Base-by-base conservation (phyloP, 2,797 vertebrate species). In the Lophius americanus region DNA sequence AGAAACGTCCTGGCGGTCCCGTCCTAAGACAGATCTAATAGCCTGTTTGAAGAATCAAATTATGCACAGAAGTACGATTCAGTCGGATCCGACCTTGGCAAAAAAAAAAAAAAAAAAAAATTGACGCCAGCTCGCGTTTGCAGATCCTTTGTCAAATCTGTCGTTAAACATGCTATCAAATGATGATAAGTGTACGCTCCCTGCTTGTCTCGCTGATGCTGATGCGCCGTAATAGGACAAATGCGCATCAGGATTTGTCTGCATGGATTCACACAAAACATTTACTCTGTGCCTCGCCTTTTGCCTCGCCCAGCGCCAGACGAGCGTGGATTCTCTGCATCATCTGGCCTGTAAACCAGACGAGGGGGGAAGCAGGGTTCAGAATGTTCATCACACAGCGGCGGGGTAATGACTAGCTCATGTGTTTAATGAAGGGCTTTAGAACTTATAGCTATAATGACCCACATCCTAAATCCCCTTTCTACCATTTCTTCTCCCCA, bases 111-210 rank as follows among this genome's bases (percentile, higher is more conserved):
- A 23, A 11, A 35, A 35, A 6, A 36, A 86, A 94, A 95, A 94
- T 92, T 90, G 93, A 95, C 91, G 96, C 95, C 95, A 93, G 93
- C 95, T 95, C 93, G 86, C 94, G 94, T 98, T 95, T 96, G 94
- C 95, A 94, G 96, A 96, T 94, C 95, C 94, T 94, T 94, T 94
- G 95, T 98, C 96, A 96, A 23, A 96, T 97, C 95, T 97, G 96
- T 96, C 96, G 95, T 98, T 97, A 97, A 97, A 98, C 96, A 96
- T 97, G 95, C 95, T 97, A 97, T 96, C 95, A 96, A 95, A 98
- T 95, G 95, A 96, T 96, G 95, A 96, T 96, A 95, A 96, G 95
- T 94, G 94, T 93, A 89, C 91, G 92, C 94, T 92, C 92, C 92
- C 92, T 91, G 95, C 96, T 94, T 81, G 77, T 90, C 87, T 88